These are phyloP conservation scores for Sthenelais limicola DNA, from an alignment of 2,888 invertebrate species.

Conservation along the genomic window DNA sequence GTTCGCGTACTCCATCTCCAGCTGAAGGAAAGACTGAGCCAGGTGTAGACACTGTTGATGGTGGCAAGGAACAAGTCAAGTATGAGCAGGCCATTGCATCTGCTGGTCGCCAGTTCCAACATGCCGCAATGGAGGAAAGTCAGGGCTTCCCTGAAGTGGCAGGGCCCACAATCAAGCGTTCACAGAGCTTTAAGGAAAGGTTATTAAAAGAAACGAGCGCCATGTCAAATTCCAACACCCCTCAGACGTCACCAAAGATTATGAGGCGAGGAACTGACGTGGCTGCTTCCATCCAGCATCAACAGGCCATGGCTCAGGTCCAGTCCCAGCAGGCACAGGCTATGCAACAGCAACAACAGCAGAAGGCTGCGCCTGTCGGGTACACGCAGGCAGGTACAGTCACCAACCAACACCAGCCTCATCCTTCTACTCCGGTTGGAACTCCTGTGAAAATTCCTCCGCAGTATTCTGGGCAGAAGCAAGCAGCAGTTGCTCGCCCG, in stretches of 20 bases:
- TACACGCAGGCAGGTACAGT: too few relatives aligned
- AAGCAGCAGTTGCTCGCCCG: too few relatives aligned
- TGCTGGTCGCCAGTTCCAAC: too few relatives aligned
- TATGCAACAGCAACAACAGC: neutral
- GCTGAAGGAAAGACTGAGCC: conserved; percentile 6
- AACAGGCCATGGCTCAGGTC: conserved; percentile 31
- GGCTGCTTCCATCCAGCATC: conserved; percentile 6
- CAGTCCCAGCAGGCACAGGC: conserved; percentile 7
- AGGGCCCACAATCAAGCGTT: conserved; percentile 18
- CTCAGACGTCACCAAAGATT: conserved; percentile 34
- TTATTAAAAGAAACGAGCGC: conserved; percentile 19
- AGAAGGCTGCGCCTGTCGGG: neutral
- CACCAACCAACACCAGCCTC: conserved; percentile 1
- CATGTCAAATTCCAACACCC: conserved; percentile 16
- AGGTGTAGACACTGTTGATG: neutral
- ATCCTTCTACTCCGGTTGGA: conserved; percentile 3
- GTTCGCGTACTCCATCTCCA: conserved; percentile 27
- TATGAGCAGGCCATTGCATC: neutral
- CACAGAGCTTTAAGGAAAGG: conserved; percentile 32
- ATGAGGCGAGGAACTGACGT: conserved; percentile 21
- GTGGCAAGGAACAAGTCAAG: conserved; percentile 19
- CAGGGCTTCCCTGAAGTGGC: neutral
- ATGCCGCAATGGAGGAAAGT: neutral
- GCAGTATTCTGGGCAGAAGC: neutral
- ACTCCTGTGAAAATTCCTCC: conserved; percentile 13